Percentiles rank a stretch among this genome's conserved stretches.
phyloP scores from a whole-genome alignment of 1,140 invertebrate genomes.

The Diachasmimorpha longicaudata region DNA sequence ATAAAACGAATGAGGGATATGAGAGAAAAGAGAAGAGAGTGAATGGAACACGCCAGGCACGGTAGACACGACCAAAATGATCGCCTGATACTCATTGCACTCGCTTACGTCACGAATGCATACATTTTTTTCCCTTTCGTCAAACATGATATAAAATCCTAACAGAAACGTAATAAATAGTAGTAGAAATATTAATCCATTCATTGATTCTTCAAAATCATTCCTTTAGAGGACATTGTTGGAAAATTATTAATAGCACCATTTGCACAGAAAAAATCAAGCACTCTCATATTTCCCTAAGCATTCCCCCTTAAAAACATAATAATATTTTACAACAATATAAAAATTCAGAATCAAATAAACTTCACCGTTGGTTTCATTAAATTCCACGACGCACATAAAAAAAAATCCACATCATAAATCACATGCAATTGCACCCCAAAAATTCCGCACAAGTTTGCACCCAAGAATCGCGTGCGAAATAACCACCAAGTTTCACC shows the following conservation, averaged over 20 bases:
- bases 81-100: conserved; percentile 15
- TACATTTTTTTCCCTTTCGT: neutral
- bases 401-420: neutral
- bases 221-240: neutral
- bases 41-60: conserved; percentile 13
- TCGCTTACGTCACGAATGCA: conserved; percentile 8
- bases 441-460: neutral
- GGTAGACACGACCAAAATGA: conserved; percentile 13
- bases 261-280: too few species aligned
- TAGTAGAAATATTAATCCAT: neutral
- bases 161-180: neutral
- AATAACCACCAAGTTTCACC: neutral
- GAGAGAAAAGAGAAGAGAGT: conserved; percentile 16
- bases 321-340: neutral
- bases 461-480: conserved; percentile 15
- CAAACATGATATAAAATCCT: neutral
- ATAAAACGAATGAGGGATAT: neutral
- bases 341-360: neutral
- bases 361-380: neutral
- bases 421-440: neutral
- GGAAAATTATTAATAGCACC: too few species aligned
- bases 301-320: neutral
- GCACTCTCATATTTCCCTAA: too few species aligned
- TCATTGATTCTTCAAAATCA: neutral
- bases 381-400: neutral